These are phyloP conservation scores for Scopus umbretta DNA, from an alignment of 2,113 vertebrate species.

Conservation along the genomic window DNA sequence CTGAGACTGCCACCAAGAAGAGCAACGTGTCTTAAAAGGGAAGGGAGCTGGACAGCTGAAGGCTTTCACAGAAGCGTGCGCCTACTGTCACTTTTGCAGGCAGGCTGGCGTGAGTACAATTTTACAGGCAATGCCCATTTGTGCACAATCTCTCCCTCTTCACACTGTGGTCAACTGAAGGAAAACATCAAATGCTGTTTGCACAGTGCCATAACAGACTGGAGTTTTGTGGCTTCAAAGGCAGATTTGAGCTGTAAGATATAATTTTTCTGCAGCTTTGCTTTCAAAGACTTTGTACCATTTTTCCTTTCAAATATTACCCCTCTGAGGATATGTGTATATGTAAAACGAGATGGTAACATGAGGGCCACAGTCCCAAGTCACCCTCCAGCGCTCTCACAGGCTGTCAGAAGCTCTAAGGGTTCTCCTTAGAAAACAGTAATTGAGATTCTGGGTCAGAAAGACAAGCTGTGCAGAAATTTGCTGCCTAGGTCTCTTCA, in stretches of 20 bases:
- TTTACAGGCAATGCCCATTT: background rate
- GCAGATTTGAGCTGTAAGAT: background rate
- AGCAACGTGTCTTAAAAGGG: background rate
- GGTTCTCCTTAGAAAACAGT: background rate
- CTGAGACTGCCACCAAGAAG: background rate
- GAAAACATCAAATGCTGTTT: background rate
- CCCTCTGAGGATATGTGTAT: background rate
- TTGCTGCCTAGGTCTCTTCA: background rate
- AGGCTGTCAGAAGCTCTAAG: background rate
- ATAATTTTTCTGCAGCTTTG: background rate
- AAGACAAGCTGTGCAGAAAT: background rate
- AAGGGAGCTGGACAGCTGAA: background rate
- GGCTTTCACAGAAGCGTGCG: rapidly evolving
- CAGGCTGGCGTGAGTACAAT: background rate
- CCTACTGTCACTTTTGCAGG: background rate
- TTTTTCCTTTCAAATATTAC: background rate
- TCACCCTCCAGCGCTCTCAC: background rate
- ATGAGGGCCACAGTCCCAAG: background rate
- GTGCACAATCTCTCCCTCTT: background rate
- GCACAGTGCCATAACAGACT: rapidly evolving
- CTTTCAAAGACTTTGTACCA: background rate
- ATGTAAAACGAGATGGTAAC: background rate
- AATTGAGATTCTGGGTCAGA: background rate
- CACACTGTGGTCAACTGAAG: background rate
- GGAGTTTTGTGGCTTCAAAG: background rate